These are phyloP conservation scores for Rhagoletis zephyria DNA, from an alignment of 1,140 invertebrate genomes.

Conservation along the genomic window DNA sequence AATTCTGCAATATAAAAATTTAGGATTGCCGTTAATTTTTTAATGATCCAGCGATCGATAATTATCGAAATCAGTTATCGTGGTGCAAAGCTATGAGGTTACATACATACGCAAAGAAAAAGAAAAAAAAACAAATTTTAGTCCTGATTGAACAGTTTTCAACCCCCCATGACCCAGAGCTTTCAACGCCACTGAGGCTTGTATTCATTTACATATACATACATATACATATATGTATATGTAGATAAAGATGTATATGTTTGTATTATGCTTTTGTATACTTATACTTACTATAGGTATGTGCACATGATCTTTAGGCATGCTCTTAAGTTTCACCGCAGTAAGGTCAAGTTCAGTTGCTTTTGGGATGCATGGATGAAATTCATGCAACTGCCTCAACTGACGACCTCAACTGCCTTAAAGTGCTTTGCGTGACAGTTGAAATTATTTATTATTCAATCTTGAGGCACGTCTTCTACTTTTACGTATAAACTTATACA, in stretches of 20 bases:
- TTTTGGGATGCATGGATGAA: conserved; percentile 33
- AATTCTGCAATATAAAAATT: too few relatives aligned
- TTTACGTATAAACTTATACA: not conserved
- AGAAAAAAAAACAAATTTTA: too few relatives aligned
- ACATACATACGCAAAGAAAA: too few relatives aligned
- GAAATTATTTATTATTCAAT: conserved; percentile 47
- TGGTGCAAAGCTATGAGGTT: too few relatives aligned
- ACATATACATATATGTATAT: not conserved
- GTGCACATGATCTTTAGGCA: conserved; percentile 13
- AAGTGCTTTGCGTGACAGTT: conserved; percentile 47
- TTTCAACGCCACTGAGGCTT: too few relatives aligned
- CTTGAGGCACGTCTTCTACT: conserved; percentile 24
- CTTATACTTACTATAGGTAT: not conserved
- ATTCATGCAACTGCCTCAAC: not conserved
- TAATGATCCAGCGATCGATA: too few relatives aligned
- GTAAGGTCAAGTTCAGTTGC: conserved; percentile 51
- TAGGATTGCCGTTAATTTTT: too few relatives aligned
- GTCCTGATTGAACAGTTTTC: too few relatives aligned
- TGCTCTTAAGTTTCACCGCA: conserved; percentile 45
- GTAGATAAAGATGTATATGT: not conserved
- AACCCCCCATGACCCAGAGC: too few relatives aligned
- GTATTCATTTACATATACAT: not conserved
- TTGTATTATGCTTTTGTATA: not conserved
- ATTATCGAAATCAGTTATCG: too few relatives aligned
- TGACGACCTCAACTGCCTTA: not conserved